phyloP scores from a whole-genome alignment of 2,113 vertebrate genomes.

The Pandion haliaetus region DNA sequence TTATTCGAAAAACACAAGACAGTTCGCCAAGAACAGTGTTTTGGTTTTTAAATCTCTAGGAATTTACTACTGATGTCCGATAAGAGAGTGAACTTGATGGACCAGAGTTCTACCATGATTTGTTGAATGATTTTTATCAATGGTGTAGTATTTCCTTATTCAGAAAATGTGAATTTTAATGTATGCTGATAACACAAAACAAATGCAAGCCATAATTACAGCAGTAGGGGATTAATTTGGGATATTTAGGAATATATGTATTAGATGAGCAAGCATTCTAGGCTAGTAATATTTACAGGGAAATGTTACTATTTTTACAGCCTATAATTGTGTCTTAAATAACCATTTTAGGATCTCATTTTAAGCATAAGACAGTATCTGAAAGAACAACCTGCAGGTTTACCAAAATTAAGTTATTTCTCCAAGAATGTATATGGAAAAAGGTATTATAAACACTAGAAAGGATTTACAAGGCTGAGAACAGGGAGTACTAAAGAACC shows the following conservation, averaged over 20 bases:
- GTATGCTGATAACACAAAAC: neutral
- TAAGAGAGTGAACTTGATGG: neutral
- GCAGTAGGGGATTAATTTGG: neutral
- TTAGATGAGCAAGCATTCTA: neutral
- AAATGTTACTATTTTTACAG: neutral
- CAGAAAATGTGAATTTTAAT: neutral
- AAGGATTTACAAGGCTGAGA: neutral
- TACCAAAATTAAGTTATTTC: neutral
- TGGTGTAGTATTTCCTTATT: neutral
- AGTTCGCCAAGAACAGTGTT: neutral
- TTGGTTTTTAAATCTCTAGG: neutral
- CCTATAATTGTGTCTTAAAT: neutral
- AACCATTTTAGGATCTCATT: neutral
- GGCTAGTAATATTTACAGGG: neutral
- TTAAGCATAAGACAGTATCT: neutral
- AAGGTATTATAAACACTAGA: neutral
- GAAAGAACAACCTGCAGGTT: neutral
- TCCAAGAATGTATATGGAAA: neutral
- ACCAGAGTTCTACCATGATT: neutral
- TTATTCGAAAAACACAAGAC: neutral
- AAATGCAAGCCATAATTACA: neutral
- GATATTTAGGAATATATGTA: neutral
- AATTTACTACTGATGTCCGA: neutral
- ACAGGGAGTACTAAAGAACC: neutral
- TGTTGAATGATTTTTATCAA: neutral